Percentiles rank a stretch among this genome's conserved stretches.
These are phyloP conservation scores for Cacatua alba DNA, from an alignment of 2,113 vertebrate species.

Conservation along the genomic window DNA sequence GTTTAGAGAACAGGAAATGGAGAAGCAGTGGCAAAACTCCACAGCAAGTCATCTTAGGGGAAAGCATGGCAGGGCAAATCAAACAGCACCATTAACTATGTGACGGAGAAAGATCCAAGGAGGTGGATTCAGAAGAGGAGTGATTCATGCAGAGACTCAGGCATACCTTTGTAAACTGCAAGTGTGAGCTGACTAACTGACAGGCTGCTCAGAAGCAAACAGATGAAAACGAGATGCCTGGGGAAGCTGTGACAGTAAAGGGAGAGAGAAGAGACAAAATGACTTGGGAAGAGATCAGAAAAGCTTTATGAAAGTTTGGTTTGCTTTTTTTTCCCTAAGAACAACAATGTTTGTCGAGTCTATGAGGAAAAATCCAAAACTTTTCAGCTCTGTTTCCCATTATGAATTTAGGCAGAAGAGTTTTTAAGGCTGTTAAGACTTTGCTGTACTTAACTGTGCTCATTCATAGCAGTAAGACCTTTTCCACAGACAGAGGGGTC, in stretches of 20 bases:
- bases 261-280: not conserved
- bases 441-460: not conserved
- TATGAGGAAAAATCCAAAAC: not conserved
- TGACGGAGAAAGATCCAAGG: not conserved
- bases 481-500: not conserved
- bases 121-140: not conserved
- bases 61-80: not conserved
- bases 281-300: not conserved
- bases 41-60: not conserved
- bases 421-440: not conserved
- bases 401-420: not conserved
- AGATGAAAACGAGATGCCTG: not conserved
- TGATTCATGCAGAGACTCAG: not conserved
- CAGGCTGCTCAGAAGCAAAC: not conserved
- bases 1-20: not conserved
- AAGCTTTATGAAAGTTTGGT: not conserved
- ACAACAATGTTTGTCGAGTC: not conserved
- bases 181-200: not conserved
- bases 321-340: not conserved
- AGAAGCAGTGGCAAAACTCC: not conserved
- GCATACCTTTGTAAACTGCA: not conserved
- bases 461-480: not conserved
- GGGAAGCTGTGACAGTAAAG: not conserved
- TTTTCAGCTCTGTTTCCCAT: not conserved
- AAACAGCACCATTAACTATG: not conserved